Evolutionary conservation across 2,113 vertebrate genomes (phyloP).

Genomic region (Psophia crepitans): DNA sequence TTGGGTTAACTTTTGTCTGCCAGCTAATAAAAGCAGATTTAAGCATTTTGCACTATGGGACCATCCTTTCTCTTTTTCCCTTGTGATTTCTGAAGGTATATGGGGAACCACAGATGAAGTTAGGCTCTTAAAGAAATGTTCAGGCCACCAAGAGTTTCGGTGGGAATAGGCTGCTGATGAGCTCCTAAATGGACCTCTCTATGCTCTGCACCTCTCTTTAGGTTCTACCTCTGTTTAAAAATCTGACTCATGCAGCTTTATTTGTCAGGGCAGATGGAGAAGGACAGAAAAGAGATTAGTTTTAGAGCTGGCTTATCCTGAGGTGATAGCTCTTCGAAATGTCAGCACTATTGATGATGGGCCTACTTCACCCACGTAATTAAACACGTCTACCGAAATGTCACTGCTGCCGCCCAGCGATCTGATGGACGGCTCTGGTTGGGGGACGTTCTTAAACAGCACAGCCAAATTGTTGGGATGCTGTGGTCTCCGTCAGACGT

Average conservation of each 20-base stretch:
- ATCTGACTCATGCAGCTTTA: slow-evolving; percentile 15
- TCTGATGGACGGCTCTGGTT: background rate
- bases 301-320: slow-evolving; percentile 51
- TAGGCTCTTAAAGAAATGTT: background rate
- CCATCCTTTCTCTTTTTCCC: background rate
- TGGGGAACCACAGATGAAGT: background rate
- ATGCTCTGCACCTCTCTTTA: background rate
- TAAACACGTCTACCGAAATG: slow-evolving; percentile 24
- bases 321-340: slow-evolving; percentile 46
- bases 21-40: background rate
- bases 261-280: slow-evolving; percentile 34
- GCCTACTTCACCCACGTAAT: slow-evolving; percentile 26
- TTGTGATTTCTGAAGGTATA: background rate
- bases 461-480: background rate
- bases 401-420: background rate
- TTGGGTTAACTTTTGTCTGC: background rate
- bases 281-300: slow-evolving; percentile 57
- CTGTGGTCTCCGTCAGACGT: background rate
- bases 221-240: slow-evolving; percentile 25
- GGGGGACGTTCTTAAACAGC: background rate
- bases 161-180: background rate
- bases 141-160: background rate
- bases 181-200: background rate
- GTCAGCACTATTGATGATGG: slow-evolving; percentile 43
- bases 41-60: background rate